phyloP scores from a whole-genome alignment of 1,140 invertebrate genomes.

The Drosophila littoralis region DNA sequence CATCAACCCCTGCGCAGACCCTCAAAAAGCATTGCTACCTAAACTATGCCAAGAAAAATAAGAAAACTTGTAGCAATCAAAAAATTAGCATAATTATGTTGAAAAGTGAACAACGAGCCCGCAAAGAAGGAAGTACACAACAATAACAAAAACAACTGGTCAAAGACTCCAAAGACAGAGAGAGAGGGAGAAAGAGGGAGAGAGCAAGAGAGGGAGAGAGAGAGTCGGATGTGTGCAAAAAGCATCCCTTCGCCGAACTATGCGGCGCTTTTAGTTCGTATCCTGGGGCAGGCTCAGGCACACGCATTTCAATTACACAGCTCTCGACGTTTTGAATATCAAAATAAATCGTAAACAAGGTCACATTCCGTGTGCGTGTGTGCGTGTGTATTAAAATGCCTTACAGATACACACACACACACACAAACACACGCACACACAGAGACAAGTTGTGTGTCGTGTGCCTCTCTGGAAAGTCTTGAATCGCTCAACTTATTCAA shows the following conservation, averaged over 20 bases:
- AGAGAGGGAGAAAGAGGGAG: background rate
- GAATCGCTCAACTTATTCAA: conserved; percentile 55
- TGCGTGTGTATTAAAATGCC: conserved; percentile 15
- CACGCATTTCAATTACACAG: conserved; percentile 55
- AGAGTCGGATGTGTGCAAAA: conserved; percentile 16
- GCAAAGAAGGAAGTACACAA: conserved; percentile 27
- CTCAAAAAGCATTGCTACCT: conserved; percentile 18
- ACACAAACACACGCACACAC: conserved; percentile 10
- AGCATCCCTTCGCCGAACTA: conserved; percentile 41
- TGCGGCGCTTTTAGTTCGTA: conserved; percentile 29
- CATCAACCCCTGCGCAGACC: conserved; percentile 37
- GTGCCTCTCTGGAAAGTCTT: conserved; percentile 45
- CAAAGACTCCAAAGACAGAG: conserved; percentile 22
- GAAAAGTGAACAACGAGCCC: conserved; percentile 55
- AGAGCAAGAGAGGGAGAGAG: conserved; percentile 9
- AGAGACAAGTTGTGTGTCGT: conserved; percentile 34
- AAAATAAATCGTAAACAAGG: conserved; percentile 83
- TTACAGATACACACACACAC: conserved; percentile 38
- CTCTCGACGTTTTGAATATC: conserved; percentile 74
- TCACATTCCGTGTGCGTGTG: conserved; percentile 66
- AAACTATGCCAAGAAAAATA: conserved; percentile 19
- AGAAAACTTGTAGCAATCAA: conserved; percentile 66
- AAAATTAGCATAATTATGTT: conserved; percentile 64
- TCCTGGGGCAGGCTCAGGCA: conserved; percentile 41
- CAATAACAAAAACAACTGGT: conserved; percentile 29